Percentiles rank a stretch among this genome's conserved stretches.
phyloP scores from a whole-genome alignment of 2,113 vertebrate genomes.

The Notothenia rossii region DNA sequence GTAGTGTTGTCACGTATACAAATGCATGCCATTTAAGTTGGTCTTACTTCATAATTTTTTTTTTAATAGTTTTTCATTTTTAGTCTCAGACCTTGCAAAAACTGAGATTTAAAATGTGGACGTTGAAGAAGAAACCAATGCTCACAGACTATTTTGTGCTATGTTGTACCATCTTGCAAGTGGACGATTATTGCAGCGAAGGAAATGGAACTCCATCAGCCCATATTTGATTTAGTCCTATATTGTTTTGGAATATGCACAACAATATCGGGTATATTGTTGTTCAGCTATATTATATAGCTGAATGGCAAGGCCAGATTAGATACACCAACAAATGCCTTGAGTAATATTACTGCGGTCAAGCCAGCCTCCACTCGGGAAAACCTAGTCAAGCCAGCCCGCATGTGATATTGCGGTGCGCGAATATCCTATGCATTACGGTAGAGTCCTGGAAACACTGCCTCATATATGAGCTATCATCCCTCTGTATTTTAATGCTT shows the following conservation, averaged over 20 bases:
- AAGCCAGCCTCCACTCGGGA: too few relatives aligned
- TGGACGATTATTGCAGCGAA: neutral
- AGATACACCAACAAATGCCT: neutral
- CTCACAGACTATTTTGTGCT: neutral
- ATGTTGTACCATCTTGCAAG: neutral
- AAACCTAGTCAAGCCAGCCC: too few relatives aligned
- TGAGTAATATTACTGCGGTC: too few relatives aligned
- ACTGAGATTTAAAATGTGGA: too few relatives aligned
- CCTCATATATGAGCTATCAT: too few relatives aligned
- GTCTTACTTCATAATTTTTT: neutral
- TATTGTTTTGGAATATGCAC: neutral
- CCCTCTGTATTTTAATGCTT: too few relatives aligned
- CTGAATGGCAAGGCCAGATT: neutral
- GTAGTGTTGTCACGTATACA: neutral
- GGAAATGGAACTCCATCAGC: neutral
- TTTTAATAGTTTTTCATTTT: neutral
- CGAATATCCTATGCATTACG: too few relatives aligned
- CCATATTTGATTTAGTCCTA: neutral
- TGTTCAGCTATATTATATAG: too few relatives aligned
- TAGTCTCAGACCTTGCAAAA: neutral
- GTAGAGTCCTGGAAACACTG: too few relatives aligned
- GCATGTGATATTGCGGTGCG: too few relatives aligned
- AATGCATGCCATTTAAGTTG: neutral
- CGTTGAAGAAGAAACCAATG: neutral
- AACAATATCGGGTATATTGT: neutral